phyloP scores from a whole-genome alignment of 2,797 vertebrate species.

The Lemur catta region DNA sequence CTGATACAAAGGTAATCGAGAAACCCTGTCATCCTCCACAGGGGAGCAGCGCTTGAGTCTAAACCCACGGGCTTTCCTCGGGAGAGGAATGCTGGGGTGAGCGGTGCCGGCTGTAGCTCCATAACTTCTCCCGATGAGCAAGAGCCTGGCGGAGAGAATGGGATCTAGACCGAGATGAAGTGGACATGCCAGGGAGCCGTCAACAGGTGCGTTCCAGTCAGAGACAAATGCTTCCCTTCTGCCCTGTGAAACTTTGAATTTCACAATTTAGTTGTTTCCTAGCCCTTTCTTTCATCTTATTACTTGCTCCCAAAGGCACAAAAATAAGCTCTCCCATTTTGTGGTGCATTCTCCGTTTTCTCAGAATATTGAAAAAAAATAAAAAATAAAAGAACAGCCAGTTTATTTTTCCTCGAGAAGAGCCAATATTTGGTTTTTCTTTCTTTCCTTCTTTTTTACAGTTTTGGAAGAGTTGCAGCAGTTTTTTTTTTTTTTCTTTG shows the following conservation, averaged over 20 bases:
- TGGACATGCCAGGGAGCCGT: neutral
- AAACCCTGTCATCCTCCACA: neutral
- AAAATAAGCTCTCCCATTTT: neutral
- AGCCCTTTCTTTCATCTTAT: neutral
- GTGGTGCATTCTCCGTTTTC: neutral
- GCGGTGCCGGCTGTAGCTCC: neutral
- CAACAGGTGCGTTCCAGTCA: neutral
- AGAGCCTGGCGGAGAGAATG: neutral
- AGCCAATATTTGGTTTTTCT: slow-evolving; percentile 1
- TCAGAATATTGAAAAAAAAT: neutral
- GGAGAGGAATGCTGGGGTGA: neutral
- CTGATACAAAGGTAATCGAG: neutral
- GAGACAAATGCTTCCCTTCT: neutral
- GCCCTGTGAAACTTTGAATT: neutral
- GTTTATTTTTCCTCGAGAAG: neutral
- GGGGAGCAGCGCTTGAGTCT: neutral
- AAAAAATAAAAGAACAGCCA: neutral
- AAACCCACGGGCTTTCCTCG: neutral
- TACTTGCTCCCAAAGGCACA: neutral
- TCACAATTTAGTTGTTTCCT: neutral
- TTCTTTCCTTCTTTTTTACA: neutral
- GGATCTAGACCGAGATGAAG: neutral
- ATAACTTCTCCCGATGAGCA: neutral
- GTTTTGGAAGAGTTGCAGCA: neutral
- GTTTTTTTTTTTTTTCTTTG: neutral